phyloP scores from a whole-genome alignment of 2,113 vertebrate genomes.

The Rhagologus leucostigma region DNA sequence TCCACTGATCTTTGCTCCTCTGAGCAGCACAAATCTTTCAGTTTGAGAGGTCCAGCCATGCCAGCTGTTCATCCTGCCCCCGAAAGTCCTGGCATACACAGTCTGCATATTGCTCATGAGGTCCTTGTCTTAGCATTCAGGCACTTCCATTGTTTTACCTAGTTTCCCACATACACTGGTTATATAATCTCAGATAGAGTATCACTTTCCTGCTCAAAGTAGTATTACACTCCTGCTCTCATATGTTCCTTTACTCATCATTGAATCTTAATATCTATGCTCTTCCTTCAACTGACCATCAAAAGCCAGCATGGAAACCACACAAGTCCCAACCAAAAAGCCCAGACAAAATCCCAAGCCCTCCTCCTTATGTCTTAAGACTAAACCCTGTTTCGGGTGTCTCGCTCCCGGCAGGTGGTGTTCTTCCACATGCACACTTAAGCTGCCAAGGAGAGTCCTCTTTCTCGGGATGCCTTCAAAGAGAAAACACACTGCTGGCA shows the following conservation, averaged over 20 bases:
- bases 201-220: background rate
- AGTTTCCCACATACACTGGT: background rate
- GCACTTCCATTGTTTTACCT: background rate
- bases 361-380: background rate
- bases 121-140: background rate
- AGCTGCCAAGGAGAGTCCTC: background rate
- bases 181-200: background rate
- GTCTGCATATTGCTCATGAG: background rate
- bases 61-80: background rate
- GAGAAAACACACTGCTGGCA: background rate
- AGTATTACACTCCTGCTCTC: background rate
- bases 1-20: background rate
- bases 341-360: background rate
- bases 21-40: background rate
- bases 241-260: background rate
- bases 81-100: background rate
- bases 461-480: background rate
- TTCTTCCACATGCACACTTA: background rate
- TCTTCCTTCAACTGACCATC: background rate
- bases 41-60: background rate
- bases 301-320: background rate
- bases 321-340: background rate
- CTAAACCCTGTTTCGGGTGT: background rate
- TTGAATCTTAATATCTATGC: background rate
- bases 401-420: accelerated